A percentile compares a stretch with the other conserved stretches of the same genome.
Evolutionary conservation across 2,888 invertebrate genomes (phyloP).

Genomic region (Laothoe populi): DNA sequence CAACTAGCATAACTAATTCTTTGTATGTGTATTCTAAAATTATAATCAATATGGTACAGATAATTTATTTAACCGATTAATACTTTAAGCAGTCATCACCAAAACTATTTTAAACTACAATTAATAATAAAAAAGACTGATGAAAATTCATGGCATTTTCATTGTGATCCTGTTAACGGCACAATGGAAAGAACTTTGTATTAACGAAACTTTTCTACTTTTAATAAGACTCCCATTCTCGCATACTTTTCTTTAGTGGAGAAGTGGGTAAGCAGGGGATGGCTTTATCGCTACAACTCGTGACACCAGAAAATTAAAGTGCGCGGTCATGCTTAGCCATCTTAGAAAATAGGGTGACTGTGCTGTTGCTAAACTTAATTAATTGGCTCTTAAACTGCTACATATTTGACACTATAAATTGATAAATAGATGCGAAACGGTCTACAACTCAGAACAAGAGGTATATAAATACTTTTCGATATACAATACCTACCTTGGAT

Average conservation of each 20-base stretch:
- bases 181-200: constrained; percentile 67
- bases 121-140: constrained; percentile 23
- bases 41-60: background rate
- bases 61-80: background rate
- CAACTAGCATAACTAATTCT: background rate
- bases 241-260: constrained; percentile 70
- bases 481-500: background rate
- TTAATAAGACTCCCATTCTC: constrained; percentile 78
- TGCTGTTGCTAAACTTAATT: constrained; percentile 74
- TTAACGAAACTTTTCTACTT: constrained; percentile 73
- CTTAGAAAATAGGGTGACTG: constrained; percentile 76
- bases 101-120: constrained; percentile 27
- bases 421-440: constrained; percentile 39
- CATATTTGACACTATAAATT: constrained; percentile 34
- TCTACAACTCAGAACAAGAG: too few relatives aligned
- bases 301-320: constrained; percentile 82
- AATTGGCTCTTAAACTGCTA: constrained; percentile 64
- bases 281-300: constrained; percentile 75
- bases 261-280: constrained; percentile 55
- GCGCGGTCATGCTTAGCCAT: constrained; percentile 73
- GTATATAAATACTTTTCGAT: constrained; percentile 33
- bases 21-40: background rate
- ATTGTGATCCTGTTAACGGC: constrained; percentile 54
- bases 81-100: background rate
- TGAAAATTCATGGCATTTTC: constrained; percentile 47